A percentile compares a stretch with the other conserved stretches of the same genome.
Evolutionary conservation across 2,888 invertebrate species (phyloP).

Genomic region (Prenolepis imparis): DNA sequence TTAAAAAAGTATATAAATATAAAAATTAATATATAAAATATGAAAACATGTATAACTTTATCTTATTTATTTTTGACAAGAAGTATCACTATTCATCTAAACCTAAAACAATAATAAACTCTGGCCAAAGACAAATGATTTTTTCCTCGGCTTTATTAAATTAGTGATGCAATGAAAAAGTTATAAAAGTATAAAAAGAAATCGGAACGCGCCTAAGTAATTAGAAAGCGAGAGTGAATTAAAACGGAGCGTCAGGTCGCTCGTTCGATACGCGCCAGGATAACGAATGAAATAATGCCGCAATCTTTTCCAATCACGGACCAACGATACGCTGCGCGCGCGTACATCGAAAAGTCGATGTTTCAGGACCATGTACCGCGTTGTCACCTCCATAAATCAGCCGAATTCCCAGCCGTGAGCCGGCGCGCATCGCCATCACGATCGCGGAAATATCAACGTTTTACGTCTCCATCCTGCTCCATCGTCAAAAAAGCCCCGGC

Average conservation of each 20-base stretch:
- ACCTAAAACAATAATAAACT: background rate
- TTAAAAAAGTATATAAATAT: too few relatives aligned
- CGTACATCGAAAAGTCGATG: constrained; percentile 71
- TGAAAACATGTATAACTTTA: too few relatives aligned
- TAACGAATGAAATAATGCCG: constrained; percentile 53
- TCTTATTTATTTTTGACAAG: background rate
- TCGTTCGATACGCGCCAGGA: background rate
- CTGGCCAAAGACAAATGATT: background rate
- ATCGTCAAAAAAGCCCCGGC: constrained; percentile 63
- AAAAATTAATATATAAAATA: too few relatives aligned
- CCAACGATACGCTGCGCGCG: constrained; percentile 42
- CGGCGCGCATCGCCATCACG: constrained; percentile 45
- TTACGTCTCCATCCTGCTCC: constrained; percentile 60
- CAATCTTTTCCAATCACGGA: constrained; percentile 53
- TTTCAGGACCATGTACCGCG: constrained; percentile 65
- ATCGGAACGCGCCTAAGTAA: background rate
- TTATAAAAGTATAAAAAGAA: background rate
- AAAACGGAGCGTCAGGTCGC: constrained; percentile 12
- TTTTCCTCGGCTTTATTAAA: background rate
- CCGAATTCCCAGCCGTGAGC: constrained; percentile 59
- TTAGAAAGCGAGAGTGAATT: constrained; percentile 45
- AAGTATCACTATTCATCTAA: background rate
- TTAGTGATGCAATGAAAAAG: background rate
- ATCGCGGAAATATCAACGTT: constrained; percentile 68
- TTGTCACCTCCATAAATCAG: constrained; percentile 73